Conservation (phyloP, 35 echinoderm and acorn worm genomes). For the Heliocidaris tuberculata region DNA sequence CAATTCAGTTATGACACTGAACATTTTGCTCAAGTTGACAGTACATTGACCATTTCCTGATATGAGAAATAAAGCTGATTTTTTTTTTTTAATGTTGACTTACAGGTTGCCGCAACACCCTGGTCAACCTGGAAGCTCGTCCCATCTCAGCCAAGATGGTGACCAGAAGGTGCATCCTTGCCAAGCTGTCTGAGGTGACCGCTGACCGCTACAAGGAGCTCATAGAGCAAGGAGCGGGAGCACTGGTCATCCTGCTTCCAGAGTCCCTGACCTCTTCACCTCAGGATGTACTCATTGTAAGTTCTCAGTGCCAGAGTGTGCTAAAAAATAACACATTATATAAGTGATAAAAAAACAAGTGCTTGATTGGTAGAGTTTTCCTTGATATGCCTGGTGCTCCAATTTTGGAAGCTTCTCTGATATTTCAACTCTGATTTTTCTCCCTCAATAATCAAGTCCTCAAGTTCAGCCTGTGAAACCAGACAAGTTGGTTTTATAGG, state of each 20-base stretch:
- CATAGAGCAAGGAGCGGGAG: conserved; percentile 80
- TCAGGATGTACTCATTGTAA: conserved; percentile 77
- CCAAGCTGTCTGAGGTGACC: conserved; percentile 81
- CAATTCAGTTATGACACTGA: too few relatives aligned
- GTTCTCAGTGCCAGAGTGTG: background rate
- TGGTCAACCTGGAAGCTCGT: conserved; percentile 98
- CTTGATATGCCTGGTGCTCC: background rate
- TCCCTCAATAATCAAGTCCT: too few relatives aligned
- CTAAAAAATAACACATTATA: too few relatives aligned
- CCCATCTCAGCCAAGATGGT: conserved; percentile 73
- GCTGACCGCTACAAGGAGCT: conserved; percentile 82
- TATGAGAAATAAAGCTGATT: too few relatives aligned
- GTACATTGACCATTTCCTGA: too few relatives aligned
- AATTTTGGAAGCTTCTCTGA: too few relatives aligned
- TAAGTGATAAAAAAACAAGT: too few relatives aligned
- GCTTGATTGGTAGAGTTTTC: background rate
- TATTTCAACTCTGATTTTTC: too few relatives aligned
- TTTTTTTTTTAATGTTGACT: background rate
- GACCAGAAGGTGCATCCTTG: conserved; percentile 81
- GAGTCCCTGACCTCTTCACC: conserved; percentile 72
- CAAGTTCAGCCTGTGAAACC: too few relatives aligned
- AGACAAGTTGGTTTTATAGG: too few relatives aligned
- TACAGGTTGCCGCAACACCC: conserved; percentile 88
- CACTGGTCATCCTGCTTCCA: conserved; percentile 78
- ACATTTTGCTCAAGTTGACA: too few relatives aligned